Conservation (phyloP, 1,140 invertebrate genomes). For the Drosophila albomicans region DNA sequence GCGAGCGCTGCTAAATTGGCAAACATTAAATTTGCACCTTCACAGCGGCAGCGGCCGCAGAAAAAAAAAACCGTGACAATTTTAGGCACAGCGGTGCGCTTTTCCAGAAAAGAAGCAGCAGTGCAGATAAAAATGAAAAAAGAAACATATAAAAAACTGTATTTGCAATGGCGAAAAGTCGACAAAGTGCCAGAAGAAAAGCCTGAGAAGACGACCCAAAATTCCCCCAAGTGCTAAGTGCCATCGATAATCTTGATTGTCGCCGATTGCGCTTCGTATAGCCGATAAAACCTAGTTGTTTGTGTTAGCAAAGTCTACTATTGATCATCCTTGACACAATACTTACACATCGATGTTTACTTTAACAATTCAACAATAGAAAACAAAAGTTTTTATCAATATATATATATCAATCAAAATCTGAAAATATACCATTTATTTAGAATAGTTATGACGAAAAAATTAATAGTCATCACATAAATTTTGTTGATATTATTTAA, state of each 20-base stretch:
- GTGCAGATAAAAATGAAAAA: conserved; percentile 1
- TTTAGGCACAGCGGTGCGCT: conserved; percentile 80
- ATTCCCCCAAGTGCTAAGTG: conserved; percentile 12
- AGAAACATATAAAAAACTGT: conserved; percentile 26
- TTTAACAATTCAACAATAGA: no score
- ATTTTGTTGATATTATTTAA: no score
- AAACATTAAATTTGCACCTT: conserved; percentile 83
- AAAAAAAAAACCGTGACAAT: conserved; percentile 74
- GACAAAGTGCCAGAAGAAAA: conserved; percentile 40
- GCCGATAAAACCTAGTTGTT: not conserved
- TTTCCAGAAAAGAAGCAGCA: conserved; percentile 66
- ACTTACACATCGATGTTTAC: no score
- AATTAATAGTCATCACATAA: no score
- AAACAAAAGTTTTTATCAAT: no score
- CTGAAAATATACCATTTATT: no score
- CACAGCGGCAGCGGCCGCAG: conserved; percentile 50
- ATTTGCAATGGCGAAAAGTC: conserved; percentile 30
- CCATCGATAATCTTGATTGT: conserved; percentile 23
- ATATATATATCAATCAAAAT: no score
- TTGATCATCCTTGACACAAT: conserved; percentile 1
- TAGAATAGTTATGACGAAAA: no score
- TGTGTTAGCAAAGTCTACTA: not conserved
- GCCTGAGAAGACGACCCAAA: conserved; percentile 16
- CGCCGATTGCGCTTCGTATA: not conserved
- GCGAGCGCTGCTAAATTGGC: conserved; percentile 78